phyloP scores from a whole-genome alignment of 2,113 vertebrate species.

The Stegastes partitus region DNA sequence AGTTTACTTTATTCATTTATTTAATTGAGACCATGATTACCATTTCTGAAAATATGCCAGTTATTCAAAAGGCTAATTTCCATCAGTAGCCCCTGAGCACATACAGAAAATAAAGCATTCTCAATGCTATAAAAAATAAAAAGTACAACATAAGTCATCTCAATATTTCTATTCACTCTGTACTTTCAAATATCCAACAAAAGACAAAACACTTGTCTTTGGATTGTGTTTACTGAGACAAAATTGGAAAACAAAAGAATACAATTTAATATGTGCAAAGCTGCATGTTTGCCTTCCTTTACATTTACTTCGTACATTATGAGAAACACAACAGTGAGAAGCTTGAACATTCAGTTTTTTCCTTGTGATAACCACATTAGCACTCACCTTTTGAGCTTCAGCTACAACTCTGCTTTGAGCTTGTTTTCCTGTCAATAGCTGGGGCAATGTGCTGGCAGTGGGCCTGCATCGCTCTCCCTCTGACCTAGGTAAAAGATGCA shows the following conservation, averaged over 20 bases:
- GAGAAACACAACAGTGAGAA: not conserved
- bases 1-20: not conserved
- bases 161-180: too few relatives aligned
- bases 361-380: not conserved
- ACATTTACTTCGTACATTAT: not conserved
- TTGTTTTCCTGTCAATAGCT: conserved; percentile 24
- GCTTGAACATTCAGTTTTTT: not conserved
- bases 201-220: too few relatives aligned
- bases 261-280: not conserved
- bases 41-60: not conserved
- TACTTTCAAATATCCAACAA: too few relatives aligned
- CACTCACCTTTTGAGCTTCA: conserved; percentile 34
- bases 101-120: not conserved
- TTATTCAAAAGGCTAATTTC: not conserved
- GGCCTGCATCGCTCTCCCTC: conserved; percentile 1
- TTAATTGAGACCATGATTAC: not conserved
- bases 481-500: conserved; percentile 49
- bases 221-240: too few relatives aligned
- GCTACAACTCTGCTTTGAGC: conserved; percentile 45
- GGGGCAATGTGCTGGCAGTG: conserved; percentile 17
- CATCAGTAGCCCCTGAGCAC: not conserved
- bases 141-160: too few relatives aligned
- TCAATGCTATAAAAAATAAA: not conserved
- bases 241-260: too few relatives aligned
- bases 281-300: not conserved